These are phyloP conservation scores for Cherax destructor DNA, from an alignment of 1,140 invertebrate species.

Conservation along the genomic window DNA sequence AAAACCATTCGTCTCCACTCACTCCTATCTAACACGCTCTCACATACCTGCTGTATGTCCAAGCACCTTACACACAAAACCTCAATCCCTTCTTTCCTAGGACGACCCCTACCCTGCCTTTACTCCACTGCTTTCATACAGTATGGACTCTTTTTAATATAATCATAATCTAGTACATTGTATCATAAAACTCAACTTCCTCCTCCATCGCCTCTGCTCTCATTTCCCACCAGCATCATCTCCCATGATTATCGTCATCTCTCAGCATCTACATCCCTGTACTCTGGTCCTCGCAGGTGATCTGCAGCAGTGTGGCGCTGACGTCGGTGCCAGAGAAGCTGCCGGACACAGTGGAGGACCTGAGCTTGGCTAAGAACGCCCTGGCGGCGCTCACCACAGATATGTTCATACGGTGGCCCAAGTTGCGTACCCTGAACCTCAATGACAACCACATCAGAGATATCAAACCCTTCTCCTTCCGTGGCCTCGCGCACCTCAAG, in stretches of 20 bases:
- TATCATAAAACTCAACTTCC: neutral
- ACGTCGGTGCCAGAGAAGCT: constrained; percentile 18
- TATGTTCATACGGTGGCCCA: constrained; percentile 42
- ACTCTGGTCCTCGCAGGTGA: constrained; percentile 28
- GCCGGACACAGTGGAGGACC: constrained; percentile 48
- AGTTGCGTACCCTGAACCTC: constrained; percentile 27
- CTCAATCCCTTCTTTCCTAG: no score
- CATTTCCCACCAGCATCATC: neutral
- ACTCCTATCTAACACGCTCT: no score
- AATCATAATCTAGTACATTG: neutral
- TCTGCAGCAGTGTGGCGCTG: constrained; percentile 43
- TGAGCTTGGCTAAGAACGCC: constrained; percentile 35
- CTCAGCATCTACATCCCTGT: neutral
- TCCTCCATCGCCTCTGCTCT: neutral
- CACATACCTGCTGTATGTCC: no score
- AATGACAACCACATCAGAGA: constrained; percentile 51
- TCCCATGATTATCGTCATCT: neutral
- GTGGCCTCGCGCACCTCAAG: constrained; percentile 46
- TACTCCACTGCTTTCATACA: neutral
- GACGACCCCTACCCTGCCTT: neutral
- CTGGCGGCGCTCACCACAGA: constrained; percentile 23
- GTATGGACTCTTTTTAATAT: neutral
- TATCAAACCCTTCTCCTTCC: constrained; percentile 57
- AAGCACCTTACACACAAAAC: no score
- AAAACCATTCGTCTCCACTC: no score